Base-by-base conservation (phyloP, 2,113 vertebrate species). In the Prochilodus magdalenae region DNA sequence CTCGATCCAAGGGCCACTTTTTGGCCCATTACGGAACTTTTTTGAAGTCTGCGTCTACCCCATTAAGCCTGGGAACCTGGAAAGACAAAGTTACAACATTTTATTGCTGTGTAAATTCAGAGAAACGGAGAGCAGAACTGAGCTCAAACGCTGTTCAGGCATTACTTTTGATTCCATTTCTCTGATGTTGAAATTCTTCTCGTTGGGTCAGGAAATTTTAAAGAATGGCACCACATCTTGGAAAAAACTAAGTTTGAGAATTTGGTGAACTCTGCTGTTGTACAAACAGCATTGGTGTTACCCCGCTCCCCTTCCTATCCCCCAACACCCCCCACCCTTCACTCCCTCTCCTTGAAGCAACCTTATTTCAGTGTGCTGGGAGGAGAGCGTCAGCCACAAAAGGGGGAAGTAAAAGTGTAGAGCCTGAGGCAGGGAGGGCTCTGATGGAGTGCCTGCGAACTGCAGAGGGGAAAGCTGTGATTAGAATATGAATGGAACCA, bases 401-500 rank as follows among this genome's bases (percentile, higher is more conserved):
- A 88, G 90, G 60, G 93, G 94, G 95, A 93, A 96, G 95, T 94
- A 95, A 96, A 96, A 94, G 95, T 94, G 96, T 94, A 95, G 94
- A 96, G 94, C 96, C 89, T 87, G 89, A 90, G 89, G 93, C 93
- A 94, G 92, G 79, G 93, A 92, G 94, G 94, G 93, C 94, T 96
- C 93, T 94, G 95, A 95, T 95, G 95, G 96, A 98, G 97, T 96
- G 96, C 95, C 95, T 96, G 92, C 93, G 91, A 95, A 95, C 95
- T 96, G 93, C 94, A 96, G 96, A 94, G 96, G 96, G 95, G 95
- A 96, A 96, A 96, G 95, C 96, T 97, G 98, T 99, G 97, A 99
- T 99, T 98, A 98, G 98, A 98, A 99, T 99, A 99, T 99, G 97
- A 99, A 99, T 99, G 94, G 96, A 95, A 92, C 96, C 93, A 94